Conservation (phyloP, 2,888 invertebrate species). For the Diogma glabrata region DNA sequence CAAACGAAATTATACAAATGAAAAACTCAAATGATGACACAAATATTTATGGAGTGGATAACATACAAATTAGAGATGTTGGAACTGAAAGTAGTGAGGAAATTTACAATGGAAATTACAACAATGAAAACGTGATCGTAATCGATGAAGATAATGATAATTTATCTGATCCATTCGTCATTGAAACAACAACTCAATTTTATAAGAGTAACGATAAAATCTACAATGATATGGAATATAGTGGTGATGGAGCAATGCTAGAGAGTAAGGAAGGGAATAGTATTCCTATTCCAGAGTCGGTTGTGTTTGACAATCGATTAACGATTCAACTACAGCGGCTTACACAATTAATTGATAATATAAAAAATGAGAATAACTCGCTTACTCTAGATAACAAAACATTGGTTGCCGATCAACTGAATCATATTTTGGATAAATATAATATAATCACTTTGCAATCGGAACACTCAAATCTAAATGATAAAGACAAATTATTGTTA, state of each 20-base stretch:
- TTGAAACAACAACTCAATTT: not conserved
- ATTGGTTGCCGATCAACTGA: conserved; percentile 33
- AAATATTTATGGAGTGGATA: conserved; percentile 19
- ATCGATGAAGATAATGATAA: not conserved
- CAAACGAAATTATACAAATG: conserved; percentile 11
- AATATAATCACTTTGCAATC: conserved; percentile 32
- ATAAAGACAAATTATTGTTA: conserved; percentile 13
- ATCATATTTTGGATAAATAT: conserved; percentile 34
- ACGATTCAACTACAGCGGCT: conserved; percentile 33
- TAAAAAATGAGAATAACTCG: conserved; percentile 25
- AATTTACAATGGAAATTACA: conserved; percentile 1
- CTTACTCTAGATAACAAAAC: not conserved
- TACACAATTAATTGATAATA: conserved; percentile 33
- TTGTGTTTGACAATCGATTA: conserved; percentile 29
- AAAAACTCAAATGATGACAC: conserved; percentile 14
- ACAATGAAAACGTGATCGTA: not conserved
- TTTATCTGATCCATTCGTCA: not conserved
- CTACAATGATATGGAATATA: conserved; percentile 26
- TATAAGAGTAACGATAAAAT: conserved; percentile 15
- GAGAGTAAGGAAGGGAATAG: conserved; percentile 12
- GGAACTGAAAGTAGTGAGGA: conserved; percentile 9
- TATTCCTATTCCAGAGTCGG: conserved; percentile 11
- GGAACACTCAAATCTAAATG: conserved; percentile 20
- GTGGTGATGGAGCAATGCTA: conserved; percentile 28
- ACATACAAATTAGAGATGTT: conserved; percentile 12